phyloP scores from a whole-genome alignment of 2,113 vertebrate species.

The Tachycineta bicolor region DNA sequence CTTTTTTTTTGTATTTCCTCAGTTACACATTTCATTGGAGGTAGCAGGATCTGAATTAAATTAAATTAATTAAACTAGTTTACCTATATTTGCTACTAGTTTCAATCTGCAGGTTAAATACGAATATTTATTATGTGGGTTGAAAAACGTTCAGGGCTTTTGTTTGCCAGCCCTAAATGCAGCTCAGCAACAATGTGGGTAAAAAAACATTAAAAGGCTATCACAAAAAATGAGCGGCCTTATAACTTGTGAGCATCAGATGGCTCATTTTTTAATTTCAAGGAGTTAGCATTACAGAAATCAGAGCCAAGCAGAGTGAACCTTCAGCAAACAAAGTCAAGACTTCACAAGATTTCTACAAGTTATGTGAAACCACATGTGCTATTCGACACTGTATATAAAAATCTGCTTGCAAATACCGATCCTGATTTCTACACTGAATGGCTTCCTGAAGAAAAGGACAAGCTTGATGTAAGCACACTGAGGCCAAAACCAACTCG shows the following conservation, averaged over 20 bases:
- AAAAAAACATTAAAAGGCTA: neutral
- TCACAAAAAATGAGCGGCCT: neutral
- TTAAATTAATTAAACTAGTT: neutral
- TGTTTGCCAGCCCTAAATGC: neutral
- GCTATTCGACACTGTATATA: neutral
- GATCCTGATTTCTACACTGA: neutral
- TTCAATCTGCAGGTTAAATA: neutral
- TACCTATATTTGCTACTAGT: neutral
- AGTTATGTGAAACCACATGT: neutral
- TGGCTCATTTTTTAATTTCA: conserved; percentile 5
- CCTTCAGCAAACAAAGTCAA: conserved; percentile 36
- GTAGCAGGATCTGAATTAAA: neutral
- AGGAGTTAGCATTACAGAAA: neutral
- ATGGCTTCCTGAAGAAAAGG: neutral
- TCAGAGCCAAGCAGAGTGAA: conserved; percentile 25
- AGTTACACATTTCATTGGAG: neutral
- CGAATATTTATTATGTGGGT: neutral
- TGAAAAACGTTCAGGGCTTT: neutral
- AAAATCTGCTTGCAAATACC: neutral
- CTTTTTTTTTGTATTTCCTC: neutral
- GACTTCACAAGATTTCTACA: neutral
- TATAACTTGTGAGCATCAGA: neutral
- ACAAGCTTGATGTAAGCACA: neutral
- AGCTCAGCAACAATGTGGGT: neutral
- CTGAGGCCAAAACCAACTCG: neutral